Conservation (phyloP, 2,888 invertebrate species). For the Rhingia rostrata region DNA sequence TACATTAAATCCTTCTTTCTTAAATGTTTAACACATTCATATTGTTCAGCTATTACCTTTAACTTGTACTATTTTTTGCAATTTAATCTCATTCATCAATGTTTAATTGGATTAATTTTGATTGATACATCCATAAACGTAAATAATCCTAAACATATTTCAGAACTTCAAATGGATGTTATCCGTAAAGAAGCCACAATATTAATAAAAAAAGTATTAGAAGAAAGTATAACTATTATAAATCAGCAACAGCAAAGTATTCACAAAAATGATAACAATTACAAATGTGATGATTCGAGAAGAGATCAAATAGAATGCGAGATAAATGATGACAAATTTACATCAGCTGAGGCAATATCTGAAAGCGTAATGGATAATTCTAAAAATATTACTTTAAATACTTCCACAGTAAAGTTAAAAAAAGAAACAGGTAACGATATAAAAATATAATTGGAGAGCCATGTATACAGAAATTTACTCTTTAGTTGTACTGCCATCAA, state of each 20-base stretch:
- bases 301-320: conserved; percentile 80
- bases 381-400: conserved; percentile 76
- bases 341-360: conserved; percentile 82
- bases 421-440: conserved; percentile 41
- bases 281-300: conserved; percentile 66
- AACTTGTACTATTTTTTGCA: background rate
- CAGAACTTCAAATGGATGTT: conserved; percentile 62
- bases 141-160: conserved; percentile 39
- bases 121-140: background rate
- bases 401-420: background rate
- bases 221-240: conserved; percentile 81
- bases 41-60: too few species aligned
- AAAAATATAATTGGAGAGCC: background rate
- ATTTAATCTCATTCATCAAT: conserved; percentile 15
- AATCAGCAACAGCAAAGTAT: conserved; percentile 77
- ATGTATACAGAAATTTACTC: conserved; percentile 7
- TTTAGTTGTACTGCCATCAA: conserved; percentile 11
- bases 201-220: conserved; percentile 82
- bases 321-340: conserved; percentile 82
- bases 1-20: too few species aligned
- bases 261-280: background rate
- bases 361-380: conserved; percentile 83
- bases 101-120: background rate
- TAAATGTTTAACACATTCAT: too few species aligned
- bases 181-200: conserved; percentile 81